Percentiles rank a stretch among this genome's conserved stretches.
phyloP scores from a whole-genome alignment of 2,797 vertebrate genomes.

The Syngnathus acus region DNA sequence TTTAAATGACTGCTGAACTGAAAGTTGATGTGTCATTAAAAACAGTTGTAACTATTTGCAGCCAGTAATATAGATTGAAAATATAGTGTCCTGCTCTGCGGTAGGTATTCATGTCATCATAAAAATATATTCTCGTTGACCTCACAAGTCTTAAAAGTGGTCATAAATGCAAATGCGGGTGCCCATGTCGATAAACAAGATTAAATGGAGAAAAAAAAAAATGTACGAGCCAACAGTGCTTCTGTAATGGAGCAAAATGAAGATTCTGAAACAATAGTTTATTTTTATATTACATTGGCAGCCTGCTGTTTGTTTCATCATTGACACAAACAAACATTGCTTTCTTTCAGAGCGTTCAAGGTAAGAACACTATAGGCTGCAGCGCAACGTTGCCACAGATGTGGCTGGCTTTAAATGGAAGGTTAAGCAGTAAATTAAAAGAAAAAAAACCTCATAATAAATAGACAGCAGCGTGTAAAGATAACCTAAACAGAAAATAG shows the following conservation, averaged over 20 bases:
- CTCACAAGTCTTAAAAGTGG: neutral
- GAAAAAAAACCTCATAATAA: neutral
- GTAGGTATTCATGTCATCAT: neutral
- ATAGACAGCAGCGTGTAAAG: neutral
- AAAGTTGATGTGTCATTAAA: neutral
- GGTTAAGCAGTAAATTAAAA: conserved; percentile 4
- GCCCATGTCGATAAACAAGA: no score
- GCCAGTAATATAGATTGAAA: neutral
- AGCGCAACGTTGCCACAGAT: neutral
- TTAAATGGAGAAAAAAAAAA: neutral
- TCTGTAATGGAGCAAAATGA: neutral
- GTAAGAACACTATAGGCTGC: neutral
- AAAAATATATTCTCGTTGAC: neutral
- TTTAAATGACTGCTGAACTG: neutral
- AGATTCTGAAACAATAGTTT: neutral
- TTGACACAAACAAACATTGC: neutral
- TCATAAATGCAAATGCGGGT: no score
- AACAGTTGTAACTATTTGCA: neutral
- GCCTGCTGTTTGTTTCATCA: neutral
- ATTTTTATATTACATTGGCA: neutral
- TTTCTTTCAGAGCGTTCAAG: neutral
- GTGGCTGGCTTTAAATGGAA: neutral
- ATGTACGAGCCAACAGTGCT: no score
- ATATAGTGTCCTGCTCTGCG: neutral
- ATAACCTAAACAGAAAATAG: neutral